phyloP scores from a whole-genome alignment of 2,888 invertebrate species.

The Pandemis heparana region DNA sequence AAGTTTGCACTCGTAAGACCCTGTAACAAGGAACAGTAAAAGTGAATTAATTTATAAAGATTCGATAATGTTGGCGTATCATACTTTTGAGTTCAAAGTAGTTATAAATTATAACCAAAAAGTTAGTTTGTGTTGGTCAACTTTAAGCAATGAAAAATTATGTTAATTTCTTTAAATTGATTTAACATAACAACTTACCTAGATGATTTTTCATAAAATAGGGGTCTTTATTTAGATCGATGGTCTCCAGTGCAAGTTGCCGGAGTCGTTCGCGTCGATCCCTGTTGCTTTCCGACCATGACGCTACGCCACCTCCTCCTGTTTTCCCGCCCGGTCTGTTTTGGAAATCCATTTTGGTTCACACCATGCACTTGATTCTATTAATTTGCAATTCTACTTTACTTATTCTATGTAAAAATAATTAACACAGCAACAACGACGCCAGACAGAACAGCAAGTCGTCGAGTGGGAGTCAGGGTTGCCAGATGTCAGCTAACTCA shows the following conservation, averaged over 20 bases:
- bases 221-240: constrained; percentile 99
- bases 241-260: constrained; percentile 98
- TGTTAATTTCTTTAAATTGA: not conserved
- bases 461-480: no score
- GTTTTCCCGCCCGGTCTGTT: constrained; percentile 99
- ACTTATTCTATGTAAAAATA: constrained; percentile 3
- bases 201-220: constrained; percentile 99
- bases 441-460: not conserved
- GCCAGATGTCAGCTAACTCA: no score
- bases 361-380: not conserved
- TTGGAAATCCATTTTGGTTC: constrained; percentile 97
- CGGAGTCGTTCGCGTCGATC: constrained; percentile 98
- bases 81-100: not conserved
- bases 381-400: not conserved
- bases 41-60: not conserved
- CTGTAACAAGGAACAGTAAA: constrained; percentile 65
- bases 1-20: constrained; percentile 99
- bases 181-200: constrained; percentile 77
- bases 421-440: not conserved
- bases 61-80: no score
- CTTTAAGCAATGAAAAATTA: not conserved
- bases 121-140: not conserved
- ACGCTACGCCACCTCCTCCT: constrained; percentile 99
- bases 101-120: not conserved
- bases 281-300: constrained; percentile 99